Conservation (phyloP, 2,797 vertebrate species). For the Periparus ater region DNA sequence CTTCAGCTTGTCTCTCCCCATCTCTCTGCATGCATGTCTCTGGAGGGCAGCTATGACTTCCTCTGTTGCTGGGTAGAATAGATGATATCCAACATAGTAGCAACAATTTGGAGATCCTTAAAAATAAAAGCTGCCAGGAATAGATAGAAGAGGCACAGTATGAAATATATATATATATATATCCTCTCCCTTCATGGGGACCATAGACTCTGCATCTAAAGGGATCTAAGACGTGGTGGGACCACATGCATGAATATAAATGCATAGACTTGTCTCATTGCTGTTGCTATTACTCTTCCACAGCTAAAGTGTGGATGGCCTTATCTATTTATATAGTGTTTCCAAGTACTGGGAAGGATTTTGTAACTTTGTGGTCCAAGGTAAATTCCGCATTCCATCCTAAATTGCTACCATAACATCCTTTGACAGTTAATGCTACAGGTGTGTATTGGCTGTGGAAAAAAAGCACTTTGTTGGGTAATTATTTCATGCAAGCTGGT, state of each 20-base stretch:
- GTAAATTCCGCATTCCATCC: background rate
- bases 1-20: background rate
- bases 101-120: background rate
- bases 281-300: background rate
- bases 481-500: background rate
- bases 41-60: background rate
- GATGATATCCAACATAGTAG: background rate
- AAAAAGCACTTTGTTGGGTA: background rate
- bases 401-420: background rate
- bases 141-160: background rate
- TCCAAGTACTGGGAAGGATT: background rate
- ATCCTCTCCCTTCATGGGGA: background rate
- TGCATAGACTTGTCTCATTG: fast-evolving
- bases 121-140: background rate
- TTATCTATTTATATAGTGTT: background rate
- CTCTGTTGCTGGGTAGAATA: background rate
- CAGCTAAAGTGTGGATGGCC: background rate
- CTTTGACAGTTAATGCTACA: background rate
- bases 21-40: background rate
- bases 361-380: background rate
- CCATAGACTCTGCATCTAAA: background rate
- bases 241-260: background rate
- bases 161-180: fast-evolving
- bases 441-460: background rate
- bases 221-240: background rate